Conservation (phyloP, 2,888 invertebrate genomes). For the Gari tellinella region DNA sequence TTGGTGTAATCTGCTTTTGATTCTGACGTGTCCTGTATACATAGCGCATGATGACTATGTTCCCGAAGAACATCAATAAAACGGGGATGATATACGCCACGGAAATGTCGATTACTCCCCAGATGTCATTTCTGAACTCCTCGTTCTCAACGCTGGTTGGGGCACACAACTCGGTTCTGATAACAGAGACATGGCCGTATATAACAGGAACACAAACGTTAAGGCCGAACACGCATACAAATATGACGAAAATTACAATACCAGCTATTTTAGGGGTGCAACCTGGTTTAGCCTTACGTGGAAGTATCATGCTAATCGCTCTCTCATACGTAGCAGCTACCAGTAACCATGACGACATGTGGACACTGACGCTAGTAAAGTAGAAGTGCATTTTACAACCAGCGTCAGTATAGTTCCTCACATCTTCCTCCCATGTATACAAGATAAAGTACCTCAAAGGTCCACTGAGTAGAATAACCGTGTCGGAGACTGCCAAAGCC, state of each 20-base stretch:
- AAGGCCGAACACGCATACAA: constrained; percentile 10
- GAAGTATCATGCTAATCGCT: constrained; percentile 70
- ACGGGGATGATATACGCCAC: constrained; percentile 34
- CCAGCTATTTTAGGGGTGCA: constrained; percentile 60
- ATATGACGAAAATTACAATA: constrained; percentile 14
- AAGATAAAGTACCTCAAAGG: constrained; percentile 66
- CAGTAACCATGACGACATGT: too few relatives aligned
- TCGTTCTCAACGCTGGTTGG: constrained; percentile 34
- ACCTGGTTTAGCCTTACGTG: constrained; percentile 65
- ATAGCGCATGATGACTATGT: constrained; percentile 30
- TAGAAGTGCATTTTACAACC: constrained; percentile 66
- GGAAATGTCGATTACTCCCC: constrained; percentile 27
- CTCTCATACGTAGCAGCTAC: constrained; percentile 75
- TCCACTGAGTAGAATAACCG: constrained; percentile 68
- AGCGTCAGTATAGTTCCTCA: constrained; percentile 47
- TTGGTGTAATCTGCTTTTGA: constrained; percentile 22
- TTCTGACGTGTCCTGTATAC: constrained; percentile 17
- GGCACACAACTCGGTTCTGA: constrained; percentile 20
- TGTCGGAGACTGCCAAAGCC: constrained; percentile 66
- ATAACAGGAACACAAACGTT: constrained; percentile 26
- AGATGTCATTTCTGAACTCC: constrained; percentile 34
- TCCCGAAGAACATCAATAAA: constrained; percentile 21
- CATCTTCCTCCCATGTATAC: constrained; percentile 47
- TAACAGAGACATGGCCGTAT: not conserved
- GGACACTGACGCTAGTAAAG: constrained; percentile 67